Evolutionary conservation across 2,888 invertebrate genomes (phyloP), one percentile per base, ranked within the genome.

Genomic region (Zeuzera pyrina): DNA sequence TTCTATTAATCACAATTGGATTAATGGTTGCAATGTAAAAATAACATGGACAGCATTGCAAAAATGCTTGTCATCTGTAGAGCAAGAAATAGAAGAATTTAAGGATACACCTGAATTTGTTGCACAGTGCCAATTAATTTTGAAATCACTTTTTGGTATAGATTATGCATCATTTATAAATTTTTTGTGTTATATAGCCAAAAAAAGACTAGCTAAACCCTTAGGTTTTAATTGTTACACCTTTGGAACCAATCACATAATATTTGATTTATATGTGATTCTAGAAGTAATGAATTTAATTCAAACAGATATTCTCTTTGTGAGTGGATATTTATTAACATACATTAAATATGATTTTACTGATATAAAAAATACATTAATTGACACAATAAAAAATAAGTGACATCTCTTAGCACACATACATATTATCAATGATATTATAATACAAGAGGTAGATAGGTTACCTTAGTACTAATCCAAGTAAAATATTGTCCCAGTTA

Each of bases 1-100:
- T 54, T 98, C 98, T 0, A 88, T 99, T 28, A 99, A 99, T 72
- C 98, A 98, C 66, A 99, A 99, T 67, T 98, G 97, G 94, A 87
- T 97, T 35, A 98, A 98, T 84, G 94, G 90, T 1, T 92, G 93
- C 55, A 98, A 97, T 61, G 84, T 97, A 39, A 65, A 84, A 35
- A 67, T 74, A 25, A 88, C 94, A 51, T 95, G 93, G 92, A 51
- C 72, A 1, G 87, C 89, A 28, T 68, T 98, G 28, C 77, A 85
- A 40, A 66, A 70, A 15, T 88, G 87, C 52, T 79, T 95, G 36
- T 32, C 58, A 19, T 86, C 86, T 31, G 93, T 96, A 2, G 86
- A 91, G 71, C 79, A 84, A 41, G 95, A 96, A 81, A 92, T 97
- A 35, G 72, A 84, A 14, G 94, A 97, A 58, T 93, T 93, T 47